Percentiles rank a stretch among this genome's conserved stretches.
Evolutionary conservation across 2,888 invertebrate genomes (phyloP).

Genomic region (Rutpela maculata): DNA sequence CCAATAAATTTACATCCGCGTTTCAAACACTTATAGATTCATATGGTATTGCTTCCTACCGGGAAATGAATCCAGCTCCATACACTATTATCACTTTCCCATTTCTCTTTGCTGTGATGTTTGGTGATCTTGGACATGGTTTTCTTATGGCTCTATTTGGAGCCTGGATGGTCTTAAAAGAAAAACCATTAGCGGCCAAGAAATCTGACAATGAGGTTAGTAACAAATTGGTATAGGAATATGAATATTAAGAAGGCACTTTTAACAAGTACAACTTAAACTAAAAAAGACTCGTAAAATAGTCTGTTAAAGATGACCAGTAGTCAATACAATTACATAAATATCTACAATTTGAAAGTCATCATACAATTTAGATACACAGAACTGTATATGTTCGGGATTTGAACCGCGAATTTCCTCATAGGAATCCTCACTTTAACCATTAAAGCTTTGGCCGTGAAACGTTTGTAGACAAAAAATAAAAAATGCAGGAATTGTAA

Average conservation of each 20-base stretch:
- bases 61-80: conserved; percentile 98
- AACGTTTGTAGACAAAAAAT: too few relatives aligned
- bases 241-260: background rate
- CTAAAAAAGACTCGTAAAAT: too few relatives aligned
- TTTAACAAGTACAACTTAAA: background rate
- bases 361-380: too few relatives aligned
- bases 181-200: conserved; percentile 91
- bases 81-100: conserved; percentile 98
- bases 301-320: too few relatives aligned
- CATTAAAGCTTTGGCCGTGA: too few relatives aligned
- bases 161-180: conserved; percentile 95
- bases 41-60: conserved; percentile 96
- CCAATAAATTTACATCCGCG: conserved; percentile 96
- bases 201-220: conserved; percentile 91
- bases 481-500: too few relatives aligned
- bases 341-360: too few relatives aligned
- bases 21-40: conserved; percentile 97
- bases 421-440: too few relatives aligned
- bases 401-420: too few relatives aligned
- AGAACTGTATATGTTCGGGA: too few relatives aligned
- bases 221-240: conserved; percentile 3
- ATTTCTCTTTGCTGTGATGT: conserved; percentile 98
- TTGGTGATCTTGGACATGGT: conserved; percentile 97
- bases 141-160: conserved; percentile 93
- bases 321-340: too few relatives aligned